Conservation (phyloP, 2,113 vertebrate genomes). For the Prunella himalayana region DNA sequence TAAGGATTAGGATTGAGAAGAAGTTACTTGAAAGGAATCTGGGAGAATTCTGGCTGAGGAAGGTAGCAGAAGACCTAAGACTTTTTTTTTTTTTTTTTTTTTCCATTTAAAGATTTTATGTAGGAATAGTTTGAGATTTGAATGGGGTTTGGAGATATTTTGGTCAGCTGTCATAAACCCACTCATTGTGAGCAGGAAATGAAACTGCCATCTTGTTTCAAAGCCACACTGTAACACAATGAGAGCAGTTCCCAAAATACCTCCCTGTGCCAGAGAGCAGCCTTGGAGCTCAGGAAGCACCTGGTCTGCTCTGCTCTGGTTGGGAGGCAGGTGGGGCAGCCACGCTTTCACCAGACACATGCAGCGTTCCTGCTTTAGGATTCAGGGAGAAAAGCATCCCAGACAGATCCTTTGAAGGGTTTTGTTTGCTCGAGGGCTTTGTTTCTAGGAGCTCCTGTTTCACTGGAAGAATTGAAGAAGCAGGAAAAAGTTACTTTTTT, state of each 20-base stretch:
- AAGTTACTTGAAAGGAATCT: not conserved
- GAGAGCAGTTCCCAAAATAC: not conserved
- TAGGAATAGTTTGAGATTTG: not conserved
- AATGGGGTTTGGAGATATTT: not conserved
- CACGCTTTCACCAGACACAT: not conserved
- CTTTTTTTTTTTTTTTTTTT: too few species aligned
- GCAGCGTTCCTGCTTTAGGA: not conserved
- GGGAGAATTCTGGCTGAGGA: not conserved
- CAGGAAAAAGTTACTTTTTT: not conserved
- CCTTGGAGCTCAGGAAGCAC: slow-evolving; percentile 8
- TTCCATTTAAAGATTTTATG: not conserved
- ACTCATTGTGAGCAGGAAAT: not conserved
- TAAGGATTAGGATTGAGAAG: not conserved
- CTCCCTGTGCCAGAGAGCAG: not conserved
- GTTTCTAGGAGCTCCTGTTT: not conserved
- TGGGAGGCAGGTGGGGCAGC: not conserved
- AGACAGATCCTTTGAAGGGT: fast-evolving
- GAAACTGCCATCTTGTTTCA: not conserved
- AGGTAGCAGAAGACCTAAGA: not conserved
- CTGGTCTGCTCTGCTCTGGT: not conserved
- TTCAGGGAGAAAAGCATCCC: not conserved
- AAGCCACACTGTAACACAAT: not conserved
- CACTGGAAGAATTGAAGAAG: not conserved
- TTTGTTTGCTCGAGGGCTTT: not conserved
- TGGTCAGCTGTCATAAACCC: not conserved